phyloP scores from a whole-genome alignment of 1,140 invertebrate species.

The Tetragonula clypearis region DNA sequence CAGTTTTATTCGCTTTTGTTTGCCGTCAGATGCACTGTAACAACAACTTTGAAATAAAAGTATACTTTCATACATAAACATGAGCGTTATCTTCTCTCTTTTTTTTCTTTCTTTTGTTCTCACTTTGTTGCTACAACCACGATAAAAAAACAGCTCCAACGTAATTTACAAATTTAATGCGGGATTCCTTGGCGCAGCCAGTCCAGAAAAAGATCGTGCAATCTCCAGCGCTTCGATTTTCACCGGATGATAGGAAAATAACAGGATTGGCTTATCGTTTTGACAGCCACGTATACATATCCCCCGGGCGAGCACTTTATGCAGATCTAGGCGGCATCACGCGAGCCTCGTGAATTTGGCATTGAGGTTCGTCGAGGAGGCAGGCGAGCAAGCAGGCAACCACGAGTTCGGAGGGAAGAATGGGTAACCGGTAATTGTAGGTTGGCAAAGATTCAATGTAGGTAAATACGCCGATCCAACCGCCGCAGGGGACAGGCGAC shows the following conservation, averaged over 20 bases:
- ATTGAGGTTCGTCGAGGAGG: constrained; percentile 67
- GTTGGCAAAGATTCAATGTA: constrained; percentile 82
- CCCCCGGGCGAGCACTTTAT: constrained; percentile 66
- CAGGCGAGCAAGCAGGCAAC: constrained; percentile 41
- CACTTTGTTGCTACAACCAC: background rate
- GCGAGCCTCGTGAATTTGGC: constrained; percentile 75
- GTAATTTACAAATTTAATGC: constrained; percentile 7
- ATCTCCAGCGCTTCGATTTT: constrained; percentile 59
- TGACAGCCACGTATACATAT: constrained; percentile 43
- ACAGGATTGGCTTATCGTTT: constrained; percentile 58
- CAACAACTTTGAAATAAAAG: background rate
- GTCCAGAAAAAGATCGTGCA: constrained; percentile 7
- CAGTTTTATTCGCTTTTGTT: background rate
- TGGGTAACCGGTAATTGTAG: constrained; percentile 81
- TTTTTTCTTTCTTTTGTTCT: too few species aligned
- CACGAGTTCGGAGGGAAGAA: constrained; percentile 70
- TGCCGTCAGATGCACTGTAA: background rate
- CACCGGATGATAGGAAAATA: constrained; percentile 60
- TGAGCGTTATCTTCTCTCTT: background rate
- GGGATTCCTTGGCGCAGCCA: background rate
- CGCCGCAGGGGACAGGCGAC: constrained; percentile 68
- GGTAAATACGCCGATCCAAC: constrained; percentile 78
- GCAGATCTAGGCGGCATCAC: constrained; percentile 71
- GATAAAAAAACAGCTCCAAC: too few species aligned
- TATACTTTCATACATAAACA: background rate